Evolutionary conservation across 2,113 vertebrate genomes (phyloP), one percentile per base, ranked within the genome.

Genomic region (Neomonachus schauinslandi): DNA sequence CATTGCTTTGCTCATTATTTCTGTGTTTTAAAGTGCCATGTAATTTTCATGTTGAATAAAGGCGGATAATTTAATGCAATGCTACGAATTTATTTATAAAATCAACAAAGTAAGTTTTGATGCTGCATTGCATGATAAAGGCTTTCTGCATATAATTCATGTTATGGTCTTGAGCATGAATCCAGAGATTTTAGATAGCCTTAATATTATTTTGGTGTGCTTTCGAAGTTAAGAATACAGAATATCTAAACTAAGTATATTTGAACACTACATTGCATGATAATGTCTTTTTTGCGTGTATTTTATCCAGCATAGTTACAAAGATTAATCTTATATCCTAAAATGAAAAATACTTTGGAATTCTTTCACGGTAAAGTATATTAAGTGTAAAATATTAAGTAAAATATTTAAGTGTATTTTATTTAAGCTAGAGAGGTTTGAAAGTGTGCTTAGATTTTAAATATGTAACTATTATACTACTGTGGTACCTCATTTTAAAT

Each of bases 311-410:
- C 93, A 59, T 94, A 88, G 55, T 89, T 85, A 57, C 24, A 89
- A 92, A 91, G 69, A 82, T 86, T 95, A 77, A 91, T 82, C 49
- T 80, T 71, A 31, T 39, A 92, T 87, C 15, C 77, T 96, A 91
- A 85, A 90, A 88, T 67, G 36, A 86, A 96, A 96, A 87, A 80
- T 94, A 8, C 57, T 96, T 95, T 90, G 83, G 74, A 88, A 14
- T 92, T 94, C 63, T 95, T 93, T 92, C 89, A 97, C 96, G 97
- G 97, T 98, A 95, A 96, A 92, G 95, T 97, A 98, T 97, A 74
- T 95, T 69, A 69, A 36, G 67, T 69, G 3, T 69, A 69, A 36
- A 69, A 36, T 69, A 57, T 53, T 81, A 28, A 80, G 14, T 69
- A 80, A 92, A 92, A 69, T 80, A 84, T 72, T 76, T 49, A 80